Evolutionary conservation across 2,888 invertebrate genomes (phyloP), one percentile per base, ranked within the genome.

Genomic region (Lasius platythorax): DNA sequence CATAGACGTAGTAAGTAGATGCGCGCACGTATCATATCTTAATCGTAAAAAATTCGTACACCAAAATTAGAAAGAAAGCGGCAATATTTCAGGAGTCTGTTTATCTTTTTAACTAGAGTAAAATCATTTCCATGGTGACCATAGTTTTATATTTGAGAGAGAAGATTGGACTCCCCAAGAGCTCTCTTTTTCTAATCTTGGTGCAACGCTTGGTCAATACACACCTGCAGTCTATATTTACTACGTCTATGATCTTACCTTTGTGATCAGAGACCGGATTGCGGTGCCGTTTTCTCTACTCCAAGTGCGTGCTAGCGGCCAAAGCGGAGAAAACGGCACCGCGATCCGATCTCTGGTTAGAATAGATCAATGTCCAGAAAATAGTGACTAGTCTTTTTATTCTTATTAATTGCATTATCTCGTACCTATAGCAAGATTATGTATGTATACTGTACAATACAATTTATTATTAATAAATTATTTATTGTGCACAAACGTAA

Each of bases 401-500:
- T 70, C 9, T 67, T 72, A n/a, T 40, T 66, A 28, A 84, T 84
- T 58, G 23, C n/a, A 43, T 23, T 74, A 40, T 87, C 40, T 73
- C 28, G 23, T 28, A 37, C 50, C 61, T 63, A 9, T 30, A 37
- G 64, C 12, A 18, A 43, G 53, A 75, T 61, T 40, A 63, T 56
- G 58, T 40, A 63, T 56, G 58, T 83, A 46, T 30, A 84, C 72
- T 87, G 23, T 85, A 43, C 53, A 87, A 79, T 86, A 30, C 11
- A 75, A 46, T 53, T 75, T 33, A 58, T 56, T 50, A 67, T 46
- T 43, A 79, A 79, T 78, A 78, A 70, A 72, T 86, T 78, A 70
- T 66, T 87, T 84, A 87, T 84, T 82, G 18, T 78, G 70, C 78
- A 74, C 40, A 66, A 28, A 70, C 67, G 33, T 64, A 63, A 50